Evolutionary conservation across 1,140 invertebrate species (phyloP), one percentile per base, ranked within the genome.

Genomic region (Rhizoglyphus robini): DNA sequence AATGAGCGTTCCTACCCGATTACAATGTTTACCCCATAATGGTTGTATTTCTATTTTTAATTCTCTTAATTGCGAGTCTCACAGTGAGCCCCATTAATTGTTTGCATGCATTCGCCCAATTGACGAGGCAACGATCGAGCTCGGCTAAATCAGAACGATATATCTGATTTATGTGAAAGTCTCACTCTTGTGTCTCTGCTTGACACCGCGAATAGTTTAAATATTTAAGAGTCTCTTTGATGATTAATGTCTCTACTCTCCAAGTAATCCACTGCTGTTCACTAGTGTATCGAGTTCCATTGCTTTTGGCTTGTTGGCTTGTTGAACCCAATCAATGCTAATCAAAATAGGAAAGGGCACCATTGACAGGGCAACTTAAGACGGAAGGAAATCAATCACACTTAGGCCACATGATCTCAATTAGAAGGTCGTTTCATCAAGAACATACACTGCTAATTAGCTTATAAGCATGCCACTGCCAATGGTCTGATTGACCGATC

Each of bases 21-120:
- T 54, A 54, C 51, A 54, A 11, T 54, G 51, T 54, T 54, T 54
- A 54, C 23, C 20, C 31, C 31, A 32, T 8, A n/a, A n/a, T 32
- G 31, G 8, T 54, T 54, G 51, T 54, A 54, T 54, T 54, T 54
- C 51, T 54, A 54, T 54, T 54, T 54, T 54, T 54, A 54, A 54
- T 54, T 54, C 8, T 54, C 51, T 54, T 54, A 54, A 54, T 27
- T 54, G 51, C 23, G 15, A 23, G 23, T 8, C 18, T 41, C 8
- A 41, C 36, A 18, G 18, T 41, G 8, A 8, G 36, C 8, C 18
- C 18, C 8, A 41, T 41, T 41, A n/a, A 23, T 27, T 54, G 51
- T 32, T 11, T 8, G 51, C 51, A 54, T 54, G 23, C 8, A 20
- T 54, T 15, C 51, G 8, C 5, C n/a, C 18, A 8, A 41, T 41